Conservation (phyloP, 2,888 invertebrate species). For the Tethea ocularis region DNA sequence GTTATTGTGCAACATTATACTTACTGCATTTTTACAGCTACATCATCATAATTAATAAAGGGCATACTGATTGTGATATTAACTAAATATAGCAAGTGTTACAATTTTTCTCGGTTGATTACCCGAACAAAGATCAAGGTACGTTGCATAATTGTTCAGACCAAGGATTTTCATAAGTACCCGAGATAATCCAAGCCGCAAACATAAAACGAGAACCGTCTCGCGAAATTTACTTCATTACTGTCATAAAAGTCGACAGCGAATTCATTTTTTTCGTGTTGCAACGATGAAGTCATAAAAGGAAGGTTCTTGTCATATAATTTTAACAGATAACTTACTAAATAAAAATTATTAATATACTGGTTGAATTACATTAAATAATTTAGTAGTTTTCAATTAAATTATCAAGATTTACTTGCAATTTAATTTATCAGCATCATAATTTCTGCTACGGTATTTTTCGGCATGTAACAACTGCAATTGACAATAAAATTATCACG, state of each 20-base stretch:
- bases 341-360: not conserved
- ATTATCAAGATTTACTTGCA: not conserved
- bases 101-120: not conserved
- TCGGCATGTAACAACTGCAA: too few relatives aligned
- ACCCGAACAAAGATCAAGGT: slow-evolving; percentile 25
- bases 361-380: not conserved
- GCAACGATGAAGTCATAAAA: slow-evolving; percentile 44
- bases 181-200: slow-evolving; percentile 21
- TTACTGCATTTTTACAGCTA: not conserved
- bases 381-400: not conserved
- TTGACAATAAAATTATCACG: too few relatives aligned
- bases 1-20: not conserved
- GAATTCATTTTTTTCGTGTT: slow-evolving; percentile 39
- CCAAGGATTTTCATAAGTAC: slow-evolving; percentile 28
- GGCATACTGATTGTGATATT: not conserved
- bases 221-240: slow-evolving; percentile 13
- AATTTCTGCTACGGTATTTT: too few relatives aligned
- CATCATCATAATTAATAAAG: not conserved
- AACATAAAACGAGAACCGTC: slow-evolving; percentile 20
- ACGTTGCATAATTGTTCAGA: slow-evolving; percentile 24
- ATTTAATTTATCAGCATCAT: too few relatives aligned
- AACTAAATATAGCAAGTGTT: slow-evolving; percentile 12
- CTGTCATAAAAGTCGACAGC: slow-evolving; percentile 33
- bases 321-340: not conserved
- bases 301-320: slow-evolving; percentile 22